These are phyloP conservation scores for Phyto melanocephala DNA, from an alignment of 2,888 invertebrate species.

Conservation along the genomic window DNA sequence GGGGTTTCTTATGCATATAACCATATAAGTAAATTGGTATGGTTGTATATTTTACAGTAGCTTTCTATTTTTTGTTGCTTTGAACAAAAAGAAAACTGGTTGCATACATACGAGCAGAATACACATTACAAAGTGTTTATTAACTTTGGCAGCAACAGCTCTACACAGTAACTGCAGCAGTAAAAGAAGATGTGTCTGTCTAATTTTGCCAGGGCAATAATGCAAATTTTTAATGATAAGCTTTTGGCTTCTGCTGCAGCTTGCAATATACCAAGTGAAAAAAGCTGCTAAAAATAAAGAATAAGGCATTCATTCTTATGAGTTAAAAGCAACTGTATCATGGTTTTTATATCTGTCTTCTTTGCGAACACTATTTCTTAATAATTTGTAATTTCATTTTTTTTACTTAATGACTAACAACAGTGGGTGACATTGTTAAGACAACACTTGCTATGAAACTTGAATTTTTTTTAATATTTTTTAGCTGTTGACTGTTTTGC, in stretches of 20 bases:
- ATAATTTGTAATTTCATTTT: background rate
- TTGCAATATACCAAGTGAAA: too few species aligned
- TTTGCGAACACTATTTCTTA: background rate
- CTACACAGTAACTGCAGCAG: background rate
- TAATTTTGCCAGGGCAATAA: background rate
- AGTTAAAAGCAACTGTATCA: slow-evolving; percentile 23
- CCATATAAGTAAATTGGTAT: too few species aligned
- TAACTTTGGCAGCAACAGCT: slow-evolving; percentile 34
- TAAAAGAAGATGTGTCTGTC: slow-evolving; percentile 8
- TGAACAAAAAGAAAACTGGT: background rate
- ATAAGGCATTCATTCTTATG: background rate
- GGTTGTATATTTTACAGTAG: background rate
- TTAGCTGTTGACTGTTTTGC: background rate
- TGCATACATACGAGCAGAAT: background rate
- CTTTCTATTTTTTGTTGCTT: background rate
- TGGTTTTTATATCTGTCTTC: slow-evolving; percentile 1
- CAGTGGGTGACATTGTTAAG: slow-evolving; percentile 57
- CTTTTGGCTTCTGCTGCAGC: slow-evolving; percentile 33
- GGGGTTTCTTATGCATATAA: background rate
- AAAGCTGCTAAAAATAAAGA: slow-evolving; percentile 1
- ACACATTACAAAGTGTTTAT: slow-evolving; percentile 40
- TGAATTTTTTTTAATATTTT: background rate
- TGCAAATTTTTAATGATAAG: slow-evolving; percentile 25
- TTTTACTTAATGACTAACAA: background rate
- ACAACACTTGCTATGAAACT: slow-evolving; percentile 14